phyloP scores from a whole-genome alignment of 2,113 vertebrate genomes.

The Leptobrachium ailaonicum region DNA sequence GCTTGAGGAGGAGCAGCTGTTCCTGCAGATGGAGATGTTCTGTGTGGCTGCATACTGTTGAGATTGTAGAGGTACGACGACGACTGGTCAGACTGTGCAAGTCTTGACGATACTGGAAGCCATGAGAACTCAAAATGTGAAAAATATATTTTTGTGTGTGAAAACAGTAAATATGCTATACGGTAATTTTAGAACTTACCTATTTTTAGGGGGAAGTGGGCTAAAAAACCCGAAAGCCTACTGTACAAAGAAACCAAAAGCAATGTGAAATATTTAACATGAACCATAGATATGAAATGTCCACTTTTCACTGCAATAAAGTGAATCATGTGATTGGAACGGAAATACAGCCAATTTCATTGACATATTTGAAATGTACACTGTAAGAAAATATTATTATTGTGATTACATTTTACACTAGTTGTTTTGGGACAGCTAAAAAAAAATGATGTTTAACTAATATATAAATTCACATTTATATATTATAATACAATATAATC shows the following conservation, averaged over 20 bases:
- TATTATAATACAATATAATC: no score
- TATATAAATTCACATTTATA: no score
- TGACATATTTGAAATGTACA: slow-evolving; percentile 39
- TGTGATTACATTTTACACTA: slow-evolving; percentile 15
- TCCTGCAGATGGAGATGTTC: slow-evolving; percentile 65
- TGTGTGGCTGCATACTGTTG: slow-evolving; percentile 58
- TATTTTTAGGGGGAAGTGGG: neutral
- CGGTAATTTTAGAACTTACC: neutral
- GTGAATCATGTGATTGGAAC: slow-evolving; percentile 6
- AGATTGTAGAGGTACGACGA: slow-evolving; percentile 55
- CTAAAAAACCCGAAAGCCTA: neutral
- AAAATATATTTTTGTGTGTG: neutral
- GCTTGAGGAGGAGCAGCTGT: slow-evolving; percentile 58
- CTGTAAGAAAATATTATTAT: slow-evolving; percentile 19
- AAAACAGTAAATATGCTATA: neutral
- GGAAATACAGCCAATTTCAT: slow-evolving; percentile 36
- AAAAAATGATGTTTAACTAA: slow-evolving; percentile 1
- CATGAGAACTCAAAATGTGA: slow-evolving; percentile 47
- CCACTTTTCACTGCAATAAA: slow-evolving; percentile 46
- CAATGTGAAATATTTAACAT: neutral
- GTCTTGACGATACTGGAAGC: slow-evolving; percentile 46
- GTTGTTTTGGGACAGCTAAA: slow-evolving; percentile 1
- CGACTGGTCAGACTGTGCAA: slow-evolving; percentile 13
- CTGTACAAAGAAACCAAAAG: neutral
- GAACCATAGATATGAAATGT: slow-evolving; percentile 23